phyloP scores from a whole-genome alignment of 2,888 invertebrate species.

The Phragmatobia fuliginosa region DNA sequence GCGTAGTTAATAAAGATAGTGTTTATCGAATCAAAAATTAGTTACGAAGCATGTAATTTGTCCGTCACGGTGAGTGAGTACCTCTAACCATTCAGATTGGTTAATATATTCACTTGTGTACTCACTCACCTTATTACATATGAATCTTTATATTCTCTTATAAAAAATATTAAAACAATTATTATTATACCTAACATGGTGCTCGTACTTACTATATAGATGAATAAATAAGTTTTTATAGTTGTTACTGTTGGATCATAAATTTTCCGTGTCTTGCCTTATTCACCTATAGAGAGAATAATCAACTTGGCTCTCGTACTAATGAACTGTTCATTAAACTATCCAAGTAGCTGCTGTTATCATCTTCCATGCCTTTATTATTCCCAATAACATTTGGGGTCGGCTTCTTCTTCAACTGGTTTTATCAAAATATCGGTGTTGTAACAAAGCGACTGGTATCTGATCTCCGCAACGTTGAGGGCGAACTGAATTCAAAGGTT shows the following conservation, averaged over 20 bases:
- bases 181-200: not conserved
- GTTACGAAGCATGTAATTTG: conserved; percentile 47
- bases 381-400: too few species aligned
- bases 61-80: conserved; percentile 43
- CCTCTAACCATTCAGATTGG: conserved; percentile 35
- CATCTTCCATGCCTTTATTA: too few species aligned
- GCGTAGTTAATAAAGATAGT: conserved; percentile 43
- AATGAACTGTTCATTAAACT: too few species aligned
- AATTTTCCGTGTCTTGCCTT: not conserved
- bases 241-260: not conserved
- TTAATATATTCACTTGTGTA: conserved; percentile 38
- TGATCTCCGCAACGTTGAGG: too few species aligned
- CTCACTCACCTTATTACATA: conserved; percentile 22
- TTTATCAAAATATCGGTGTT: too few species aligned
- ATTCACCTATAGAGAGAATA: too few species aligned
- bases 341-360: too few species aligned
- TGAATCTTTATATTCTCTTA: conserved; percentile 8
- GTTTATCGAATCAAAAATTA: conserved; percentile 52
- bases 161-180: not conserved
- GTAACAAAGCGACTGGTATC: too few species aligned
- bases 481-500: too few species aligned
- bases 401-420: too few species aligned
- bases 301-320: too few species aligned
- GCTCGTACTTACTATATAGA: not conserved
- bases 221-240: too few species aligned